These are phyloP conservation scores for Ptyas mucosa DNA, from an alignment of 2,113 vertebrate genomes.

Conservation along the genomic window DNA sequence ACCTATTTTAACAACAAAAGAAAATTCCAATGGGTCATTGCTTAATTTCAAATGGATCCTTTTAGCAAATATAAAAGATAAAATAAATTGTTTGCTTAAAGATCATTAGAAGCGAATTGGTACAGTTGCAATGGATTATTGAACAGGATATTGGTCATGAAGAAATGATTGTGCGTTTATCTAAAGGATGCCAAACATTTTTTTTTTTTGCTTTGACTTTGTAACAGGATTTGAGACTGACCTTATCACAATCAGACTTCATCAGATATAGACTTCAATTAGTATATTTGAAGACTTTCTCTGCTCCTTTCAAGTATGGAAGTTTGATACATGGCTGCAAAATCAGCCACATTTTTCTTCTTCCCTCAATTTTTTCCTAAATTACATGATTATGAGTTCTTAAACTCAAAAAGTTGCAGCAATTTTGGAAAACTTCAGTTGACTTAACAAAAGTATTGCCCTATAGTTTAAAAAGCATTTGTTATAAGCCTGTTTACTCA, in stretches of 20 bases:
- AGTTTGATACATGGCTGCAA: not conserved
- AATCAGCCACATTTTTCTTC: not conserved
- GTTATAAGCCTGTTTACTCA: not conserved
- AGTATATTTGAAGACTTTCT: not conserved
- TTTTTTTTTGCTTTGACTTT: not conserved
- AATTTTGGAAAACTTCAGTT: not conserved
- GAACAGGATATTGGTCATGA: not conserved
- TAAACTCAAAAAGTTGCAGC: not conserved
- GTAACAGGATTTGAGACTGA: not conserved
- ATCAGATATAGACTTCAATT: not conserved
- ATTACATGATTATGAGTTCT: not conserved
- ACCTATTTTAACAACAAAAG: not conserved
- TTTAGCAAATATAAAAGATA: slow-evolving; percentile 4
- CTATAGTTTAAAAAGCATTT: not conserved
- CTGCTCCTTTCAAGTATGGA: not conserved
- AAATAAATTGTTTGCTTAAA: not conserved
- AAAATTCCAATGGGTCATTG: not conserved
- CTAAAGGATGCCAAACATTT: not conserved
- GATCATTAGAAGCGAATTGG: slow-evolving; percentile 24
- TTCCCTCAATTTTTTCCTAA: not conserved
- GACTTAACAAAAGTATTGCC: not conserved
- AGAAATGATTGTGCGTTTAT: not conserved
- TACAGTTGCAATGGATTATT: not conserved
- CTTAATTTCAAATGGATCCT: not conserved
- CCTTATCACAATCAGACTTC: not conserved